These are phyloP conservation scores for Ifrita kowaldi DNA, from an alignment of 2,113 vertebrate species.

Conservation along the genomic window DNA sequence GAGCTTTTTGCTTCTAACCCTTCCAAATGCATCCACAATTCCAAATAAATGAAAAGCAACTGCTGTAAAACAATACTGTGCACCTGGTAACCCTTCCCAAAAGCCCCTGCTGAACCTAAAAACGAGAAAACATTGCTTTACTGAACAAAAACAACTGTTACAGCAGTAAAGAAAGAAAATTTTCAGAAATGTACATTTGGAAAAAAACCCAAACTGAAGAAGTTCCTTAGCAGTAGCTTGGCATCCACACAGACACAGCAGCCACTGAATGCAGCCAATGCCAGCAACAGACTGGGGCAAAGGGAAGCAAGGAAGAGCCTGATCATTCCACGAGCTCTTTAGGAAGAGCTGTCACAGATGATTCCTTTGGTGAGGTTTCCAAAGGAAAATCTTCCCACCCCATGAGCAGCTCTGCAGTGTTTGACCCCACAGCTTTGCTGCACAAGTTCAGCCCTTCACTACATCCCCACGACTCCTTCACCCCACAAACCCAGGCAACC, in stretches of 20 bases:
- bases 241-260: background rate
- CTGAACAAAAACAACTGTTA: background rate
- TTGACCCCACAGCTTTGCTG: background rate
- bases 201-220: background rate
- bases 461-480: fast-evolving
- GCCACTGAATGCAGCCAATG: background rate
- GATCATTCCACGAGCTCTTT: background rate
- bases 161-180: background rate
- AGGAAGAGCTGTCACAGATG: background rate
- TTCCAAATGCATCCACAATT: background rate
- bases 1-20: background rate
- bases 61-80: background rate
- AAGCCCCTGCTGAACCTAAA: background rate
- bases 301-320: background rate
- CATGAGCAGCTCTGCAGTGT: background rate
- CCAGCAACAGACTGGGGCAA: background rate
- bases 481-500: background rate
- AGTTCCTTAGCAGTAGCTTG: background rate
- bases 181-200: background rate
- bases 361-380: background rate
- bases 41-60: background rate
- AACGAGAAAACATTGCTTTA: background rate
- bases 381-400: background rate
- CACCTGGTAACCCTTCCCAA: background rate
- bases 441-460: background rate